Base-by-base conservation (phyloP, 2,113 vertebrate species). In the Eulacestoma nigropectus region DNA sequence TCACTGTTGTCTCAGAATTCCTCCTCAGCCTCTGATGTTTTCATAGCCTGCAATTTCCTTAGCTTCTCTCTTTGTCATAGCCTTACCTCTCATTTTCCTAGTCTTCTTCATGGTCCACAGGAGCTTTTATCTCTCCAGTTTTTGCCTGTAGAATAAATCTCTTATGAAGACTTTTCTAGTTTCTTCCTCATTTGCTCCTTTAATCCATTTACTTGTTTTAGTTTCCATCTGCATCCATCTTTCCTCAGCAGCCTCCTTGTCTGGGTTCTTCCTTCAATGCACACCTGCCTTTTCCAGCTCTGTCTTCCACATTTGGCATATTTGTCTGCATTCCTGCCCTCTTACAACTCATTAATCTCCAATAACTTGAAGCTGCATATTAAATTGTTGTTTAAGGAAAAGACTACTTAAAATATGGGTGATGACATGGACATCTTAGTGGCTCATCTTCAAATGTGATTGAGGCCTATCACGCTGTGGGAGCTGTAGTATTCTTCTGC, bases 401-500 rank as follows among this genome's bases (percentile, higher is more conserved):
- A 55, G 20, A 16, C 20, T 29, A 17, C 4, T 70, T 33, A 79
- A 82, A 78, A 47, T 23, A 17, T 0, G 0, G 5, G 26, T 73
- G 47, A 17, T 81, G 42, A 39, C 57, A 33, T 9, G 17, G 42
- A 68, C 25, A 23, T 15, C 11, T 56, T 32, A 52, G 41, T 37
- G 46, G 11, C 23, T 85, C 37, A 56, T 15, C 27, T 56, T 37
- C 25, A 47, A 11, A 16, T 65, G 13, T 57, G 44, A 44, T 9
- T 75, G 74, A 68, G 25, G 25, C 4, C 1, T 35, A 10, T 32
- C 26, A 55, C 33, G 12, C 22, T 56, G 11, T 79, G 44, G 22
- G 59, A 75, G n/a, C 14, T 47, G 19, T 16, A 64, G 8, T 29
- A 8, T 68, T 52, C 17, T 73, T 89, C 77, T 84, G 0, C 4